Evolutionary conservation across 2,888 invertebrate genomes (phyloP).

Genomic region (Steinernema carpocapsae): DNA sequence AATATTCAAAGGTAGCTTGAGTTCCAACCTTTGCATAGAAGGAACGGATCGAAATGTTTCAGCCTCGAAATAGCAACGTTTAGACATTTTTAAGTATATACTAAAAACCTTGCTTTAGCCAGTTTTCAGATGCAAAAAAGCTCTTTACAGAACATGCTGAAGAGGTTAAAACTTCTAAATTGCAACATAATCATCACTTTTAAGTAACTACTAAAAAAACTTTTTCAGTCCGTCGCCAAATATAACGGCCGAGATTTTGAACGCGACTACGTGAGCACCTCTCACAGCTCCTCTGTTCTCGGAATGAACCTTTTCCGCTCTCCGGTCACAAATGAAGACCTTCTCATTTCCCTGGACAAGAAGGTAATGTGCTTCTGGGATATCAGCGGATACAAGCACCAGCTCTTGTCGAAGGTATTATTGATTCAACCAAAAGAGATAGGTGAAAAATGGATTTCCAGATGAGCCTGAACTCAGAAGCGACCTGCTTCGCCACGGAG

Average conservation of each 20-base stretch:
- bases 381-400: slow-evolving; percentile 29
- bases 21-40: too few species aligned
- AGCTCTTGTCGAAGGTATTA: slow-evolving; percentile 9
- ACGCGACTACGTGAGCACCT: slow-evolving; percentile 19
- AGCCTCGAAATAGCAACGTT: too few species aligned
- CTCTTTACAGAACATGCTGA: too few species aligned
- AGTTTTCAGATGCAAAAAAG: too few species aligned
- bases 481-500: slow-evolving; percentile 18
- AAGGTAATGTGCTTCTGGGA: slow-evolving; percentile 32
- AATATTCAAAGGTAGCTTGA: too few species aligned
- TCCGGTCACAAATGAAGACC: slow-evolving; percentile 9
- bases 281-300: not conserved
- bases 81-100: too few species aligned
- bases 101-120: too few species aligned
- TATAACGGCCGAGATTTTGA: slow-evolving; percentile 9
- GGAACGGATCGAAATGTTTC: too few species aligned
- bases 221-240: slow-evolving; percentile 24
- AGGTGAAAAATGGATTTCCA: not conserved
- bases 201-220: too few species aligned
- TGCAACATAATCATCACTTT: too few species aligned
- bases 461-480: slow-evolving; percentile 28
- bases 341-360: slow-evolving; percentile 25
- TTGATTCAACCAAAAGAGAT: too few species aligned
- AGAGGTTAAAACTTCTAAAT: too few species aligned
- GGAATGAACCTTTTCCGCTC: slow-evolving; percentile 19